These are phyloP conservation scores for Heteractis magnifica DNA, from an alignment of 92 coral and sea anemone genomes.

Conservation along the genomic window DNA sequence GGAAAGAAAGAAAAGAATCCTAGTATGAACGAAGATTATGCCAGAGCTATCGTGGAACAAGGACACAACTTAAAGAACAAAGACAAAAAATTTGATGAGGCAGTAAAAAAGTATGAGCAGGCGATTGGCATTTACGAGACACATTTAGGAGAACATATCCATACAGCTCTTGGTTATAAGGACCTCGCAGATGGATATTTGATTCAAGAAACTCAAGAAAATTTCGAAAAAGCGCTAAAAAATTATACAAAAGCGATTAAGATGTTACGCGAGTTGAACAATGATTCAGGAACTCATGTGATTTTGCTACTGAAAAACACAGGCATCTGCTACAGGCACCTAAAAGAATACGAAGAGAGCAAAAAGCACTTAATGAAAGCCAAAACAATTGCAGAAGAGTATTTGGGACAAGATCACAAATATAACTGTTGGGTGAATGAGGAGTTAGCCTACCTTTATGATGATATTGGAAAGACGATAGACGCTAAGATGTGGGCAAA, in stretches of 20 bases:
- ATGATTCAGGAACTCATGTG: slow-evolving; percentile 1
- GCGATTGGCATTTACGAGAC: not conserved
- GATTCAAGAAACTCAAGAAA: not conserved
- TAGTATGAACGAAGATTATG: not conserved
- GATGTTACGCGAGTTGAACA: not conserved
- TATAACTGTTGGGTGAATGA: not conserved
- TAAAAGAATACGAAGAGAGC: not conserved
- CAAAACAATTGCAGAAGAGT: not conserved
- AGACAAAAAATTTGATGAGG: not conserved
- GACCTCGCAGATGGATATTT: not conserved
- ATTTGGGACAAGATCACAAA: not conserved
- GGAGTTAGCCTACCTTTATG: not conserved
- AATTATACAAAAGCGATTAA: not conserved
- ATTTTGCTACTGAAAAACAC: not conserved
- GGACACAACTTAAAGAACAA: not conserved
- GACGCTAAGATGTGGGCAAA: not conserved
- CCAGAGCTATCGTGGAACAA: not conserved
- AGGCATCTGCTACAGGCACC: not conserved
- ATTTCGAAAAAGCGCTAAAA: not conserved
- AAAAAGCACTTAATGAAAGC: not conserved
- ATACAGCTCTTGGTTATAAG: not conserved
- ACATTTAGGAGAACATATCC: not conserved
- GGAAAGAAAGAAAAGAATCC: not conserved
- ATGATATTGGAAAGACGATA: not conserved
- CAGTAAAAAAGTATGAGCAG: not conserved